Base-by-base conservation (phyloP, 2,113 vertebrate species). In the Cyprinodon brontotheroides region DNA sequence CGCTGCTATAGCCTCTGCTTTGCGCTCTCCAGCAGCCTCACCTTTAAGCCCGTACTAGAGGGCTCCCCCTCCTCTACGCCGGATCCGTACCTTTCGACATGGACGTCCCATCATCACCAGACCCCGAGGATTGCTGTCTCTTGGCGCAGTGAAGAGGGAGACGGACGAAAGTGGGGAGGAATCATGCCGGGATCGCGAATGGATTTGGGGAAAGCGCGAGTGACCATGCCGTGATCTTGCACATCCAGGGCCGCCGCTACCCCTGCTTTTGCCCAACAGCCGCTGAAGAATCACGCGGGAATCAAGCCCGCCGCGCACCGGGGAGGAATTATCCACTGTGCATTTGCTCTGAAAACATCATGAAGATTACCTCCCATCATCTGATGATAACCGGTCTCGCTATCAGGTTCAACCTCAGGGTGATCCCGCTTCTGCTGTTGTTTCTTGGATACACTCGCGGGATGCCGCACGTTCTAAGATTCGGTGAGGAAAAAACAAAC, bases 391-490 rank as follows among this genome's bases (percentile, higher is more conserved):
- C 92, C 95, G 93, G 96, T 94, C 94, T 95, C 94, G 94, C 97
- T 95, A 95, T 96, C 95, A 96, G 94, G 93, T 95, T 93, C 94
- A 94, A 92, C 93, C 87, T 95, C 94, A 93, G 95, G 93, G 94
- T 97, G 87, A 92, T 96, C 92, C 93, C 96, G 93, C 94, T 97
- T 91, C 96, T 96, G 90, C 94, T 95, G 91, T 92, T 97, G 93
- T 94, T 97, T 93, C 96, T 97, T 91, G 96, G 96, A 95, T 96
- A 95, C 94, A 96, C 96, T 91, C 95, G 94, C 95, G 97, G 96
- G 95, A 99, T 98, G 93, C 97, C 97, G 77, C 98, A 99, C 95
- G 98, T 99, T 77, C 89, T 99, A 87, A 96, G 98, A 97, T 98
- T 98, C 86, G 98, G 98, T 98, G 97, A 97, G 97, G 29, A 29